phyloP scores from a whole-genome alignment of 1,140 invertebrate genomes.

The Camponotus floridanus region DNA sequence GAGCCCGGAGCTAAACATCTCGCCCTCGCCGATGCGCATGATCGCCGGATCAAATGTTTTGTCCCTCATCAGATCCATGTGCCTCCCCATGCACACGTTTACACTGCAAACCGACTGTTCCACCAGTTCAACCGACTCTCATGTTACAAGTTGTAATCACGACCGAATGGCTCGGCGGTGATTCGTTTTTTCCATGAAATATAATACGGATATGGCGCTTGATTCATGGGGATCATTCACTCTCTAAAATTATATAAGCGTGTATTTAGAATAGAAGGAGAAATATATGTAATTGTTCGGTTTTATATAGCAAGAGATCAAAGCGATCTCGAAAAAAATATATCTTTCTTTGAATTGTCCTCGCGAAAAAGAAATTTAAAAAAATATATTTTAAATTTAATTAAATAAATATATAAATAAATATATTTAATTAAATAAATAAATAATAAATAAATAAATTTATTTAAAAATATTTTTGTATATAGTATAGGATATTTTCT shows the following conservation, averaged over 20 bases:
- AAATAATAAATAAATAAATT: too few species aligned
- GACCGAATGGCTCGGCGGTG: conserved; percentile 13
- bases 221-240: conserved; percentile 27
- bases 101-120: conserved; percentile 42
- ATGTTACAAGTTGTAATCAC: conserved; percentile 43
- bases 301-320: neutral
- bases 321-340: neutral
- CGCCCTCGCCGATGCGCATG: neutral
- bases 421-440: too few species aligned
- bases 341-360: neutral
- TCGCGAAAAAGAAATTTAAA: neutral
- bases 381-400: neutral
- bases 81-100: neutral
- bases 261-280: neutral
- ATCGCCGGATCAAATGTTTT: conserved; percentile 38
- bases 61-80: conserved; percentile 9
- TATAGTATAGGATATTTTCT: neutral
- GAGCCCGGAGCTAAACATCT: conserved; percentile 13
- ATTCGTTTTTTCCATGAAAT: conserved; percentile 32
- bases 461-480: conserved; percentile 8
- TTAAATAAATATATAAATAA: too few species aligned
- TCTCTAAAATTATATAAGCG: neutral
- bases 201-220: conserved; percentile 19
- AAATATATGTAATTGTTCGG: neutral
- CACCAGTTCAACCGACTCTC: conserved; percentile 38